Conservation (phyloP, 2,888 invertebrate species). For the Synanthedon vespiformis region DNA sequence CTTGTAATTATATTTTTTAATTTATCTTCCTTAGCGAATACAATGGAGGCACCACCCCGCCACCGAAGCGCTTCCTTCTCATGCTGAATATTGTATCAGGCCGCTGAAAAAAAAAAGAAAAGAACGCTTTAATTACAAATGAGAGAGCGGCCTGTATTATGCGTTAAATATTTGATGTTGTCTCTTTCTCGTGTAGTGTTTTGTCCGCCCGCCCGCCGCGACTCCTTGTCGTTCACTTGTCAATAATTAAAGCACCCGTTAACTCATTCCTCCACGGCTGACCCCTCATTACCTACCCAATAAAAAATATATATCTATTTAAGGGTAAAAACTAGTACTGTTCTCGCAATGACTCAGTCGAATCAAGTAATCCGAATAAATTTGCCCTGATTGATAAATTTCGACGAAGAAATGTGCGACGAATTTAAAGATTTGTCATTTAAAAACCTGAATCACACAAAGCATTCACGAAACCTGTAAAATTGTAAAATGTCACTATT, state of each 20-base stretch:
- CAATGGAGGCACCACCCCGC: slow-evolving; percentile 71
- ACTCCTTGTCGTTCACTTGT: slow-evolving; percentile 25
- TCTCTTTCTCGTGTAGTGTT: slow-evolving; percentile 50
- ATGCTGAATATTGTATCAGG: slow-evolving; percentile 71
- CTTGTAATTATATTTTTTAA: slow-evolving; percentile 79
- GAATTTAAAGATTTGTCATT: too few relatives aligned
- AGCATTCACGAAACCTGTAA: too few relatives aligned
- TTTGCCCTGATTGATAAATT: too few relatives aligned
- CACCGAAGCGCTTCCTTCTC: slow-evolving; percentile 68
- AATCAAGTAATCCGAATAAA: too few relatives aligned
- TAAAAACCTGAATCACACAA: too few relatives aligned
- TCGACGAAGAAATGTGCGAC: too few relatives aligned
- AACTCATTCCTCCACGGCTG: slow-evolving; percentile 62
- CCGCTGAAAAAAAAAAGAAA: slow-evolving; percentile 68
- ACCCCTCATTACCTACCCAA: slow-evolving; percentile 16
- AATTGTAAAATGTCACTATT: too few relatives aligned
- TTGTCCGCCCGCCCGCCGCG: slow-evolving; percentile 22
- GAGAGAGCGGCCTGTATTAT: slow-evolving; percentile 65
- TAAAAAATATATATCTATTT: neutral
- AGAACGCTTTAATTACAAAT: slow-evolving; percentile 70
- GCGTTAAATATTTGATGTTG: slow-evolving; percentile 69
- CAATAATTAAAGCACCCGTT: slow-evolving; percentile 68
- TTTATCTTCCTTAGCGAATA: slow-evolving; percentile 77
- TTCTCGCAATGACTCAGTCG: too few relatives aligned
- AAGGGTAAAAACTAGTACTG: too few relatives aligned